Evolutionary conservation across 2,113 vertebrate genomes (phyloP), one percentile per base, ranked within the genome.

Genomic region (Oncorhynchus clarkii): DNA sequence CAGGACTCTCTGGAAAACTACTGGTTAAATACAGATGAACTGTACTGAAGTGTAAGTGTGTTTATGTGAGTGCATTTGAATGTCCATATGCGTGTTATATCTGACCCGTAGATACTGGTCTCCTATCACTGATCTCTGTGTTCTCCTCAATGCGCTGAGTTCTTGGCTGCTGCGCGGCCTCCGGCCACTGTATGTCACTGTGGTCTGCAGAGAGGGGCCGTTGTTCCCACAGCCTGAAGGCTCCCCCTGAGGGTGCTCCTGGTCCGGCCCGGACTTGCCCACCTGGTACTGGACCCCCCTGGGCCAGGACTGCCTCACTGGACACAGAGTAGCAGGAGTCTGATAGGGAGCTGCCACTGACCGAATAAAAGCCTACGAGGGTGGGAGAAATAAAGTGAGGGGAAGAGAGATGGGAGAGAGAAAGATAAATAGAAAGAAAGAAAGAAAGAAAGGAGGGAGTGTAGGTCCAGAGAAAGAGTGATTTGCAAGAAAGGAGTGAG

Each of bases 251-350:
- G 14, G 31, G 31, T 16, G 67, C 31, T 34, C 59, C 59, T 27
- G 67, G 67, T 34, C 20, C 59, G 8, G n/a, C 82, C 85, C 83
- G 82, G 39, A 74, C 72, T 0, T 73, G 83, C 26, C 79, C 85
- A 6, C 54, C 83, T 0, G 51, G 51, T 54, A 54, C 51, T 54
- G 83, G 59, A 45, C 84, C 88, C 39, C 88, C 91, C 4, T 68
- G 67, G 64, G n/a, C 59, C 59, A 83, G 88, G 34, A 89, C 83
- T 0, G 84, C 89, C 5, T 95, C 93, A 26, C 94, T 95, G 80
- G 92, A 93, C 80, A 95, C 92, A 0, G 95, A 95, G 87, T 91
- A 92, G 80, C 92, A 92, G 3, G 95, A 95, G 87, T 94, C 93
- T 0, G 94, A 94, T 39, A 95, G 86, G 59, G 94, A 95, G 85